Evolutionary conservation across 1,140 invertebrate genomes (phyloP), one percentile per base, ranked within the genome.

Genomic region (Neodiprion lecontei): DNA sequence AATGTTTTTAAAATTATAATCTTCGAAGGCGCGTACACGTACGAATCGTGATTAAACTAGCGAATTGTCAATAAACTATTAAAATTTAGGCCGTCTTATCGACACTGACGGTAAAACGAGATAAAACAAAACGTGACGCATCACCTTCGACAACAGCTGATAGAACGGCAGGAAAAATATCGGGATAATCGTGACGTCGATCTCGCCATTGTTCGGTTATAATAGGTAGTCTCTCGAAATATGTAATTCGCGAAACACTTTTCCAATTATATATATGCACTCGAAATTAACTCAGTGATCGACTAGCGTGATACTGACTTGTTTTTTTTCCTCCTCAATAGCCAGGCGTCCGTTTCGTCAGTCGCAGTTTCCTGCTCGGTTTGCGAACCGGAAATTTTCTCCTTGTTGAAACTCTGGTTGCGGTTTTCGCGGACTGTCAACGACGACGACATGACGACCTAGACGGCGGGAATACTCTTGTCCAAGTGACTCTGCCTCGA

Each of bases 81-180:
- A 5, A 40, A 40, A 40, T 40, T 40, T 5, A 40, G 28, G 28
- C 28, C 28, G 28, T 5, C 28, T 40, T 40, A 40, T 40, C 28
- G 28, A 40, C 28, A 40, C 28, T 40, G 28, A 40, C 28, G 5
- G 1, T 40, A 40, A 40, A 40, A 40, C 28, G 28, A 40, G 28
- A 40, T 40, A 40, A 40, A 40, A 2, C 5, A 3, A 2, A 40
- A 40, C 2, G 28, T 40, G 28, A 40, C 28, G 53, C n/a, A 14
- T 61, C 8, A 61, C 53, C 53, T 61, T 17, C 53, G 53, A 61
- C n/a, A 61, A 61, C 53, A 61, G 53, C 53, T n/a, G 53, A 61
- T 11, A n/a, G 53, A 61, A 61, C 53, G 11, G 53, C 53, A 61
- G 4, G n/a, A 14, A 61, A 61, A 61, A 61, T 61, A 14, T 12